Conservation (phyloP, 1,140 invertebrate genomes). For the Drosophila nasuta region DNA sequence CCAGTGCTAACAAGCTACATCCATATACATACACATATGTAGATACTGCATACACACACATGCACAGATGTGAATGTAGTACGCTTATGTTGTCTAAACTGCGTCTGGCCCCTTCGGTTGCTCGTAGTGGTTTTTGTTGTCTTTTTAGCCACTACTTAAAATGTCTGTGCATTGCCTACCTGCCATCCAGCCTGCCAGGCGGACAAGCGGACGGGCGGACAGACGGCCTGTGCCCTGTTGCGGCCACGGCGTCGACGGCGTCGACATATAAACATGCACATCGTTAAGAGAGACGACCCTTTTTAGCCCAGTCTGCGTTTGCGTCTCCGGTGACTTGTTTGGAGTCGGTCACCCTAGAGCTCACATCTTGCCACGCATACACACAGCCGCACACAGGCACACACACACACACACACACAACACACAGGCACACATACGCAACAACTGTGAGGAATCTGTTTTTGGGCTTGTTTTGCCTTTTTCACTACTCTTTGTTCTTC, state of each 20-base stretch:
- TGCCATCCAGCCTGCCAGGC: constrained; percentile 1
- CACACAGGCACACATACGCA: constrained; percentile 36
- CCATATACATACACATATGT: not conserved
- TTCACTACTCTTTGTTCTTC: constrained; percentile 70
- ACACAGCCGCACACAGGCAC: constrained; percentile 36
- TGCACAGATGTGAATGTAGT: constrained; percentile 2
- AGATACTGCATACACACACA: not conserved
- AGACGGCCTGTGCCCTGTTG: not conserved
- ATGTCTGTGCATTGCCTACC: constrained; percentile 31
- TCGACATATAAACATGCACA: constrained; percentile 71
- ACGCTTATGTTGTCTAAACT: constrained; percentile 25
- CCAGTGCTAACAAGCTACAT: constrained; percentile 69
- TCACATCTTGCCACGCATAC: constrained; percentile 53
- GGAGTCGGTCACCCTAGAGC: constrained; percentile 67
- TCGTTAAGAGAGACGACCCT: constrained; percentile 68
- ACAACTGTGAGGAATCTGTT: constrained; percentile 34
- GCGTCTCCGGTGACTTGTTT: constrained; percentile 54
- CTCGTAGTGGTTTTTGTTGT: constrained; percentile 23
- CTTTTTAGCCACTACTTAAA: constrained; percentile 38
- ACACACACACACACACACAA: constrained; percentile 39
- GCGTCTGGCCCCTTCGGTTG: constrained; percentile 27
- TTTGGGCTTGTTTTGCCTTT: constrained; percentile 69
- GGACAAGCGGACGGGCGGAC: not conserved
- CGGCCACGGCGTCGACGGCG: constrained; percentile 26
- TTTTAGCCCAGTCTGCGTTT: constrained; percentile 44